Base-by-base conservation (phyloP, 2,113 vertebrate genomes). In the Vicugna pacos region DNA sequence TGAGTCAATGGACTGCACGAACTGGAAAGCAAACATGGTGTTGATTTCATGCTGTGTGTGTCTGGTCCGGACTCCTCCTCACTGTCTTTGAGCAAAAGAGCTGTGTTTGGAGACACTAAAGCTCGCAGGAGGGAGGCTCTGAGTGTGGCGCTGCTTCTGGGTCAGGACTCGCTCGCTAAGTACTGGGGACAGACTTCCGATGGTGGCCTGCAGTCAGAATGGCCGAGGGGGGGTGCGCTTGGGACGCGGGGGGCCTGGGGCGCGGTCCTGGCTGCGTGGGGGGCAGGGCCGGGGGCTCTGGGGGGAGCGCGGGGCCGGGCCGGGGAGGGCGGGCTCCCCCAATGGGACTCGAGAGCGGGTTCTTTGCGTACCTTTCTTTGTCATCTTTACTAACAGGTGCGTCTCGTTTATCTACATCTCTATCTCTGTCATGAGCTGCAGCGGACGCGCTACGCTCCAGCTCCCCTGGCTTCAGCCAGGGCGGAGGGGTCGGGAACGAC, bases 401-500 rank as follows among this genome's bases (percentile, higher is more conserved):
- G 98, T 99, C 99, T 98, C 99, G 99, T 98, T 99, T 99, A 98
- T 99, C 99, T 97, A 99, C 98, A 97, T 99, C 99, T 99, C 99
- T 99, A 98, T 99, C 99, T 98, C 99, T 99, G 98, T 99, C 99
- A 95, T 99, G 99, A 72, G 99, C 99, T 99, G 99, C 99, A 98
- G 99, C 99, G 17, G 99, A 99, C 93, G 99, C 97, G 98, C 99
- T 99, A 98, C 99, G 99, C 98, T 99, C 99, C 50, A 99, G 98
- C 95, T 99, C 99, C 97, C 99, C 99, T 28, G 99, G 99, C 98
- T 99, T 99, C 96, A 99, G 99, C 99, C 99, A 99, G 97, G 99
- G 99, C 58, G 99, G 99, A 46, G 99, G 99, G 62, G 99, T 99
- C 97, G 99, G 99, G 98, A 99, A 99, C 96, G 99, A 99, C 85